Base-by-base conservation (phyloP, 2,797 vertebrate genomes). In the Ctenochaetus hawaiiensis region DNA sequence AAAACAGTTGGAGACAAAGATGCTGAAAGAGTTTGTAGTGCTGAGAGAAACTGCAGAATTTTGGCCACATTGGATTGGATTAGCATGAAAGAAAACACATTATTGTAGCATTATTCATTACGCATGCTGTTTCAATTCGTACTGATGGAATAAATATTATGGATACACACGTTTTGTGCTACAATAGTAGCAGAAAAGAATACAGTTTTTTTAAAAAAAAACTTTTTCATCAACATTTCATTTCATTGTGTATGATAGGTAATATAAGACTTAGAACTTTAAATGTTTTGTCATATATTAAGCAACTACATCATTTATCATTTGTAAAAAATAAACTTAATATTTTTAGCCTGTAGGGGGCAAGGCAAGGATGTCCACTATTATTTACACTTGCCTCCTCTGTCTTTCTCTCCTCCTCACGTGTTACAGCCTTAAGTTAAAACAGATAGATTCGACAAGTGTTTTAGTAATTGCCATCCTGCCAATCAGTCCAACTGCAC, bases 401-500 rank as follows among this genome's bases (percentile, higher is more conserved):
- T 49, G 41, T 41, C 16, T 66, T 18, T 39, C 14, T 43, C 43
- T 69, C 47, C 30, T 20, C 59, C 45, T 52, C 45, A 13, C 23
- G 45, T 73, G 54, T 44, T 56, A 2, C 10, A 1, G 39, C 74
- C 72, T 23, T 71, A 47, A 75, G 39, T 51, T 47, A 62, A 81
- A 16, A 48, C 77, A 72, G 79, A 80, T 83, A 76, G 74, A 80
- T 69, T 47, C 22, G 22, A 64, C 57, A 45, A 69, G 72, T 39
- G 52, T 72, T 41, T 41, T 49, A 52, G 49, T 85, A 77, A 86
- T 78, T 88, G 67, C 80, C 65, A 57, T 37, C 59, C 85, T 80
- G 80, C 76, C 82, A 84, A 66, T 88, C 85, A 86, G 83, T 76
- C 69, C 63, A 49, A 52, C 67, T 71, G 58, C 71, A 48, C 69